Conservation (phyloP, 2,113 vertebrate species). For the Tachysurus vachellii region DNA sequence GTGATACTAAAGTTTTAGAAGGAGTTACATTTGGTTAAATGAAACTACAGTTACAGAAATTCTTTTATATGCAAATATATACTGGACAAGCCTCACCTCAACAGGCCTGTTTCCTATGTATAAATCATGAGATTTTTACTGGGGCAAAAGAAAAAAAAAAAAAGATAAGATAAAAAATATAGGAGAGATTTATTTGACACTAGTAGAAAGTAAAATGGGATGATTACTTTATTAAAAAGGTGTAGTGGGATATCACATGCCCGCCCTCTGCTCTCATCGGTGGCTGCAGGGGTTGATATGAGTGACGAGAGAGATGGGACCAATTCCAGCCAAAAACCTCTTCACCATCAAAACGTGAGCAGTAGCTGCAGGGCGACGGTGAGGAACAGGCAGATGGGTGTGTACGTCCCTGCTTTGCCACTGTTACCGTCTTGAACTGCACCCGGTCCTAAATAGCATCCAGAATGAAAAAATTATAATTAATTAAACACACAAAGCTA, state of each 20-base stretch:
- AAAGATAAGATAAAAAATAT: constrained; percentile 31
- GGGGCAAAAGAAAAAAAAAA: constrained; percentile 40
- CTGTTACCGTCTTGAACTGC: constrained; percentile 91
- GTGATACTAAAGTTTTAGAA: constrained; percentile 14
- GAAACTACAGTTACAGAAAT: constrained; percentile 44
- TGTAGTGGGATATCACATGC: constrained; percentile 58
- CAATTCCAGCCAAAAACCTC: constrained; percentile 42
- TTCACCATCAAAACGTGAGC: constrained; percentile 81
- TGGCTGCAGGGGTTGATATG: constrained; percentile 57
- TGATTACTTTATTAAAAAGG: constrained; percentile 46
- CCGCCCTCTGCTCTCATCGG: constrained; percentile 65
- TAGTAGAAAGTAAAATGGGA: constrained; percentile 40
- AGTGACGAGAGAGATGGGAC: constrained; percentile 45
- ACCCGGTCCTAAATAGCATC: constrained; percentile 75
- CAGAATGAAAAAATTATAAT: constrained; percentile 7
- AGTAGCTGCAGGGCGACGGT: constrained; percentile 77
- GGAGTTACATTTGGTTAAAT: constrained; percentile 38
- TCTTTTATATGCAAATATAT: constrained; percentile 35
- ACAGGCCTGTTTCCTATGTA: constrained; percentile 39
- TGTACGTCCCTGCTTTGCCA: constrained; percentile 68
- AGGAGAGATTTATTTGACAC: constrained; percentile 40
- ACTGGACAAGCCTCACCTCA: constrained; percentile 42
- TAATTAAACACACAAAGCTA: neutral
- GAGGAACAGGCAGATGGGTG: constrained; percentile 77
- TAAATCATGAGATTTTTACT: constrained; percentile 38